Conservation (phyloP, 1,140 invertebrate genomes). For the Papilio aristodemus region DNA sequence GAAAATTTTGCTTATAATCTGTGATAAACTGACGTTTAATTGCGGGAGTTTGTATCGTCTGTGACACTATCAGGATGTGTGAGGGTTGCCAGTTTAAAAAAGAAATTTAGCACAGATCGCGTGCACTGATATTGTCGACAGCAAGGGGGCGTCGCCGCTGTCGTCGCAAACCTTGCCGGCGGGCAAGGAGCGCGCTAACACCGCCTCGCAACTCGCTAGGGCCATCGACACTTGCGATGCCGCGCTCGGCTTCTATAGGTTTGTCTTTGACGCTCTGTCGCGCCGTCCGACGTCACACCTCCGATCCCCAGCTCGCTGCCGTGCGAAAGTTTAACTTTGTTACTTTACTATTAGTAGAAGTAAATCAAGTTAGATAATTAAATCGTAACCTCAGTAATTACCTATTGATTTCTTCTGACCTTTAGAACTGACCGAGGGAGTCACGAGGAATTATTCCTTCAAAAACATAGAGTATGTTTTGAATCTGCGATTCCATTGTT, state of each 20-base stretch:
- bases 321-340: no score
- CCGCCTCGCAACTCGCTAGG: slow-evolving; percentile 49
- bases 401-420: no score
- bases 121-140: slow-evolving; percentile 49
- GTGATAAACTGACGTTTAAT: not conserved
- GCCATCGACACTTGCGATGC: slow-evolving; percentile 50
- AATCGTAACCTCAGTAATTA: no score
- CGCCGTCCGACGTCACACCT: slow-evolving; percentile 29
- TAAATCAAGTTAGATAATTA: no score
- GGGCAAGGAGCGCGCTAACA: slow-evolving; percentile 51
- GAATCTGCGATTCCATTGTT: no score
- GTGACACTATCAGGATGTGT: slow-evolving; percentile 3
- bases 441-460: no score
- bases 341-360: no score
- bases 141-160: slow-evolving; percentile 65
- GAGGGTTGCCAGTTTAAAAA: slow-evolving; percentile 6
- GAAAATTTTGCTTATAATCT: not conserved
- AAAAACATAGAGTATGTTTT: no score
- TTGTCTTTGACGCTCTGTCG: slow-evolving; percentile 51
- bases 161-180: slow-evolving; percentile 53
- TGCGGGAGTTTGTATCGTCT: not conserved
- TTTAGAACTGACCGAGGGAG: no score
- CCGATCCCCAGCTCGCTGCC: not conserved
- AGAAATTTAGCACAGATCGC: not conserved
- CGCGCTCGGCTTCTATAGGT: slow-evolving; percentile 62